Evolutionary conservation across 2,888 invertebrate species (phyloP).

Genomic region (Pachydiplax longipennis): DNA sequence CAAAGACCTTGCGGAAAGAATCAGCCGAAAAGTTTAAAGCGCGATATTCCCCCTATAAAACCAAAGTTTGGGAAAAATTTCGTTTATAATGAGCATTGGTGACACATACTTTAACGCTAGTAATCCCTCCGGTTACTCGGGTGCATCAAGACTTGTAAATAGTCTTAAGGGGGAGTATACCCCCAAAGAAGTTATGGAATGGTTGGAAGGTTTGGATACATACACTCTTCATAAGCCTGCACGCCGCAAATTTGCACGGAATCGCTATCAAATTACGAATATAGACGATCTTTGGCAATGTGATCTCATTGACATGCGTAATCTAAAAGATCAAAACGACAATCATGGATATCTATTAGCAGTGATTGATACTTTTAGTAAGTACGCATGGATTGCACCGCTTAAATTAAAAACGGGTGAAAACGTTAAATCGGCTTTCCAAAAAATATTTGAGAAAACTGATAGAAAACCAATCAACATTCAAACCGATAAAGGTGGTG

Average conservation of each 20-base stretch:
- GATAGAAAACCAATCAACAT: too few species aligned
- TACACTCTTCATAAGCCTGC: not conserved
- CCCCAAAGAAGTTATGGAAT: not conserved
- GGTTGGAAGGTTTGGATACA: not conserved
- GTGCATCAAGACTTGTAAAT: not conserved
- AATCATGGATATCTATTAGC: not conserved
- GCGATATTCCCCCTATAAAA: not conserved
- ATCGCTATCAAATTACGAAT: not conserved
- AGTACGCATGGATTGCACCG: too few species aligned
- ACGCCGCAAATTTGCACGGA: not conserved
- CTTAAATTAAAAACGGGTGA: too few species aligned
- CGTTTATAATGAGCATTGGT: not conserved
- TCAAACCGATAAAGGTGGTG: too few species aligned
- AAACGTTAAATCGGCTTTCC: too few species aligned
- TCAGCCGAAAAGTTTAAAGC: not conserved
- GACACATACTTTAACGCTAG: not conserved
- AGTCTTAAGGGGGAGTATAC: not conserved
- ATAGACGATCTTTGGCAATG: not conserved
- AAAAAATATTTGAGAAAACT: too few species aligned
- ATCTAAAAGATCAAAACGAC: not conserved
- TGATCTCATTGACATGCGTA: not conserved
- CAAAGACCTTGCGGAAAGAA: not conserved
- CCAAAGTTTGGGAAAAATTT: too few species aligned
- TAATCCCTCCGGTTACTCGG: not conserved
- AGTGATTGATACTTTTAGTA: slow-evolving; percentile 12